Evolutionary conservation across 2,888 invertebrate species (phyloP), one percentile per base, ranked within the genome.

Genomic region (Sphinx pinastri): DNA sequence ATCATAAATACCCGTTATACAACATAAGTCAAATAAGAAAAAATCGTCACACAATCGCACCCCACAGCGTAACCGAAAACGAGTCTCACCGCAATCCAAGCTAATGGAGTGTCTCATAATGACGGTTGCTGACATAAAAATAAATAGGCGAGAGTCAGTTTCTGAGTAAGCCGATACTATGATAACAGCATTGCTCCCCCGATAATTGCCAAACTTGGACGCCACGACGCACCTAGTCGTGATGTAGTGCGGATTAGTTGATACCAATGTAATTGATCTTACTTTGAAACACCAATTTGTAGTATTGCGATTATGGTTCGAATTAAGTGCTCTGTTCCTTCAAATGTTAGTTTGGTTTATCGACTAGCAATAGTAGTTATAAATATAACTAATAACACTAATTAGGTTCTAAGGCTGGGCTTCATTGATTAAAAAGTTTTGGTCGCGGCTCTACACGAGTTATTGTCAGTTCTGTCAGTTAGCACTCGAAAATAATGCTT

Each of bases 91-190:
- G 92, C 93, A 93, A 94, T 94, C 93, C 93, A 88, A 94, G 91
- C 93, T 94, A 94, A 94, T 94, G 94, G 94, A 94, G 94, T 94
- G 93, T 93, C 93, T 92, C 93, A 92, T 93, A 93, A 94, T 93
- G 94, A 93, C 92, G 93, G 93, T 92, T 93, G 92, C 92, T 93
- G 94, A 94, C 94, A 94, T 94, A 94, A 94, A 94, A 94, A 94
- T 93, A 94, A 94, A 94, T 94, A 94, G 94, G 91, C 92, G 88
- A 92, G 93, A 93, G 89, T 93, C 94, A 88, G 94, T 93, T 93
- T 93, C 93, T 93, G 91, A 91, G 94, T 94, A 94, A 94, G 94
- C 93, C 91, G 94, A 94, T 94, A 94, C 94, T 94, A 93, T 94
- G 94, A 94, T 94, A 94, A 94, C 94, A 93, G 91, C 91, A 89